Evolutionary conservation across 2,888 invertebrate genomes (phyloP), one percentile per base, ranked within the genome.

Genomic region (Drosophila algonquin): DNA sequence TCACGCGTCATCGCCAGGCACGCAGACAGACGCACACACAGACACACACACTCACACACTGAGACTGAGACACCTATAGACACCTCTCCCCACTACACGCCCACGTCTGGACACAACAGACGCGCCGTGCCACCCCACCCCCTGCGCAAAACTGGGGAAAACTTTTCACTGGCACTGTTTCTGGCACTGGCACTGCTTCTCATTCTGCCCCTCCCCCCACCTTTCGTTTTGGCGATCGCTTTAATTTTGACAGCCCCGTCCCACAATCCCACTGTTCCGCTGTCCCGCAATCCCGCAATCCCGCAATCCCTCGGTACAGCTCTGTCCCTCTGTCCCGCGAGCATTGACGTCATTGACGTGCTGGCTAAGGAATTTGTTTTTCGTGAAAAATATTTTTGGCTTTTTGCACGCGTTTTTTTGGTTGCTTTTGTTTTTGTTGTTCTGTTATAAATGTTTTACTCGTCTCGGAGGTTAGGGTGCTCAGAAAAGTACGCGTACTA

Each of bases 291-390:
- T 35, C 35, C 35, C 35, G 18, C 18, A 18, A 18, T 18, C 18
- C 18, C 18, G 4, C 12, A 4, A 35, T 32, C 32, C 32, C 32
- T 9, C 32, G 24, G 24, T 30, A 30, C 30, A 8, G 30, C 30
- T 6, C n/a, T 40, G 40, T 40, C 30, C 32, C n/a, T 3, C n/a
- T 54, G 32, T 18, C 44, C 44, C 12, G 2, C 14, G 40, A 7
- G 75, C 77, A 86, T 86, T 86, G 87, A 86, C 85, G 85, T 86
- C 87, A 86, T 85, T 83, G 82, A 85, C 81, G 77, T 79, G 71
- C 75, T 58, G 85, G 85, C 83, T 76, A 76, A 85, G 78, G 85
- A 85, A 85, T 85, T 81, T 87, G 85, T 87, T 85, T 85, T 85
- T 85, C 87, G 73, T 74, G 85, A 81, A 87, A 83, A 87, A 78